A percentile compares a stretch with the other conserved stretches of the same genome.
Conservation (phyloP, 1,140 invertebrate genomes). For the Brachionus paranguensis region DNA sequence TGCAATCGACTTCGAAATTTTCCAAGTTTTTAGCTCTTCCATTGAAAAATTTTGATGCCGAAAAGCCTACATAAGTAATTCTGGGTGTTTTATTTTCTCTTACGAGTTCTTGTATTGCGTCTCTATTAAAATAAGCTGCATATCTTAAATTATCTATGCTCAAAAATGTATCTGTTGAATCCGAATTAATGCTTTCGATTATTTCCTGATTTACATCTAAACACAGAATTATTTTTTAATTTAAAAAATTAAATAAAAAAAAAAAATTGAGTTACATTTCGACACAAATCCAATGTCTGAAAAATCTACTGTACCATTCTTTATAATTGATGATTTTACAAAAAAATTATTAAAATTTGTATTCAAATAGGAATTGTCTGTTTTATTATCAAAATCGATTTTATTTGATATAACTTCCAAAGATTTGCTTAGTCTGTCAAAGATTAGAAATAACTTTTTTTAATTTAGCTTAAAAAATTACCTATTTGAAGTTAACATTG, state of each 20-base stretch:
- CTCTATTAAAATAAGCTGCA: neutral
- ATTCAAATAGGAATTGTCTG: neutral
- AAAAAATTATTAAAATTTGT: conserved; percentile 13
- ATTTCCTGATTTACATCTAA: neutral
- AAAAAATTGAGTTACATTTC: neutral
- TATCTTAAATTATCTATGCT: neutral
- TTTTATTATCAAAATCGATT: neutral
- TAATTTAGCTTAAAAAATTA: neutral
- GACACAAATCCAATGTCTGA: neutral
- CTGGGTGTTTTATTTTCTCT: neutral
- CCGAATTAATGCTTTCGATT: neutral
- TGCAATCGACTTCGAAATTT: neutral
- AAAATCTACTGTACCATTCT: neutral
- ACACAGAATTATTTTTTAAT: neutral
- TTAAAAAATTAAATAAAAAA: neutral
- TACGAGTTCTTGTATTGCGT: neutral
- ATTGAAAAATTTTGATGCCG: neutral
- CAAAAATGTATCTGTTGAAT: neutral
- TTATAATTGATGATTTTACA: neutral
- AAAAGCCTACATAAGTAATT: neutral
- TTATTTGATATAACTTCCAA: neutral
- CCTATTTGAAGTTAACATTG: neutral
- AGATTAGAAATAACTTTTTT: neutral
- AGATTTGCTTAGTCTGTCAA: neutral
- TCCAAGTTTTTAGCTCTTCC: neutral